A percentile compares a stretch with the other conserved stretches of the same genome.
phyloP scores from a whole-genome alignment of 2,113 vertebrate species.

The Collichthys lucidus region DNA sequence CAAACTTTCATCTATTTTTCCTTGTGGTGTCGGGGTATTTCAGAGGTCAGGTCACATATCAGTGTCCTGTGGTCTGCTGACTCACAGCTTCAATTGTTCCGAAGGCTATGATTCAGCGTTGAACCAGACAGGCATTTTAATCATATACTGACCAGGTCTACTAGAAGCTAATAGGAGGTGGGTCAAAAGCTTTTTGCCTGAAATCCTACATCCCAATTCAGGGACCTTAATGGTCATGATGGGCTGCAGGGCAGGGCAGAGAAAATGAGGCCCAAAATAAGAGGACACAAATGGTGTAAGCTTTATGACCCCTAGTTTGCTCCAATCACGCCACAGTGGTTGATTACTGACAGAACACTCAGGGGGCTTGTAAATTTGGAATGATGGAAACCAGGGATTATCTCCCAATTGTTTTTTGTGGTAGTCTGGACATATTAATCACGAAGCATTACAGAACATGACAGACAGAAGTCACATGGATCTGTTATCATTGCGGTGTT shows the following conservation, averaged over 20 bases:
- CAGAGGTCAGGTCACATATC: conserved; percentile 35
- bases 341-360: conserved; percentile 7
- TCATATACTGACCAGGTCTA: conserved; percentile 25
- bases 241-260: not conserved
- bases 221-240: conserved; percentile 20
- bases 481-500: not conserved
- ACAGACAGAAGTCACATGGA: not conserved
- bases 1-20: conserved; percentile 36
- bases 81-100: conserved; percentile 12
- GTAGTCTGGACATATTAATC: not conserved
- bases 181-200: conserved; percentile 28
- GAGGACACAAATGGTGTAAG: conserved; percentile 10
- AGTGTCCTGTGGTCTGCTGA: conserved; percentile 11
- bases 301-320: not conserved
- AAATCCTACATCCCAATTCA: not conserved
- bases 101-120: conserved; percentile 27
- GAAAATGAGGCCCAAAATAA: conserved; percentile 12
- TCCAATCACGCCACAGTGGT: conserved; percentile 9
- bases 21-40: conserved; percentile 13
- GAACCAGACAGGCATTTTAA: conserved; percentile 38
- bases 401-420: conserved; percentile 4
- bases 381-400: not conserved
- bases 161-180: conserved; percentile 28
- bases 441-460: not conserved
- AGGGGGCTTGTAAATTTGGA: not conserved